Evolutionary conservation across 2,888 invertebrate genomes (phyloP).

Genomic region (Clunio marinus): DNA sequence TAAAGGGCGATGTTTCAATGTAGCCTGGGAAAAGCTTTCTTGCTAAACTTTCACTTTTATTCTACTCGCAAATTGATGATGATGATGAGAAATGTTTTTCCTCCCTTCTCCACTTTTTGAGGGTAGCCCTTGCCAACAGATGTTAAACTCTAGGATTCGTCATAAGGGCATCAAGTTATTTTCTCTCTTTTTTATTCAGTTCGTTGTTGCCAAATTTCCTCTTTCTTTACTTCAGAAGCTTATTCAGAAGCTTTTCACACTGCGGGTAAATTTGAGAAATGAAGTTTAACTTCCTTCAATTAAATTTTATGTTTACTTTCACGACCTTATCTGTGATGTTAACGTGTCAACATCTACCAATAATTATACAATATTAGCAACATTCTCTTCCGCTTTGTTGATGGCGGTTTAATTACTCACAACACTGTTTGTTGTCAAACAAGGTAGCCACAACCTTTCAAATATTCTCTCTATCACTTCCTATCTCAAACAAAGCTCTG

Average conservation of each 20-base stretch:
- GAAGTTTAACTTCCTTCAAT: slow-evolving; percentile 3
- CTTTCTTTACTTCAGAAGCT: not conserved
- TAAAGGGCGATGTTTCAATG: too few species aligned
- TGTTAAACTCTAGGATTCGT: not conserved
- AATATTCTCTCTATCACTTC: too few species aligned
- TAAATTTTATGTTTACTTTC: slow-evolving; percentile 20
- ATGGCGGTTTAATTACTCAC: not conserved
- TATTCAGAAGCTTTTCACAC: not conserved
- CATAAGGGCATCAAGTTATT: not conserved
- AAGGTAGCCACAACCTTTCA: too few species aligned
- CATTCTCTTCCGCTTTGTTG: not conserved
- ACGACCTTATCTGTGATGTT: not conserved
- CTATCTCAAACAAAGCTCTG: too few species aligned
- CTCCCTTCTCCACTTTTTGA: not conserved
- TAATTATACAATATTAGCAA: not conserved
- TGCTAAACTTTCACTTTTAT: not conserved
- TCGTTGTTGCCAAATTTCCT: too few species aligned
- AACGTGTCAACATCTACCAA: not conserved
- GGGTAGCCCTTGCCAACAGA: not conserved
- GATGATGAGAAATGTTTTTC: not conserved
- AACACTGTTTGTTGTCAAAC: too few species aligned
- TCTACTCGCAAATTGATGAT: not conserved
- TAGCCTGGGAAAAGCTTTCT: not conserved
- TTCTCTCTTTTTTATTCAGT: not conserved
- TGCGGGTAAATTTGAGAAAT: not conserved